Percentiles rank a stretch among this genome's conserved stretches.
Evolutionary conservation across 2,113 vertebrate species (phyloP).

Genomic region (Phalacrocorax aristotelis): DNA sequence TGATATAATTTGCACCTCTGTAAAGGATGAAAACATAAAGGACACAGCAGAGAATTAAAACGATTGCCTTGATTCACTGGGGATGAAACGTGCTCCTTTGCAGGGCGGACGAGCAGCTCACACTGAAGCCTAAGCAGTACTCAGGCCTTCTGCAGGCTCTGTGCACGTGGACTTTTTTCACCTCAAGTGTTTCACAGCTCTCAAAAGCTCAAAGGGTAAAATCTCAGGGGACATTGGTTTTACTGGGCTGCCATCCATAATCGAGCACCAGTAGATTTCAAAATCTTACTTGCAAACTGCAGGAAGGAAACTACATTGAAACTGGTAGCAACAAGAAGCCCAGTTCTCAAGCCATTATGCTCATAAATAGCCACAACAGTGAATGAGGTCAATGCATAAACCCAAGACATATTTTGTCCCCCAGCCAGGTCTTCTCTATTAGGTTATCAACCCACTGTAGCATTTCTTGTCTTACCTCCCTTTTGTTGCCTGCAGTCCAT

Average conservation of each 20-base stretch:
- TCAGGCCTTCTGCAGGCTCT: background rate
- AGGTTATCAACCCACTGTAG: background rate
- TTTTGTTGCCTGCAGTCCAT: background rate
- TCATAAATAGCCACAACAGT: background rate
- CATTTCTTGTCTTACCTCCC: background rate
- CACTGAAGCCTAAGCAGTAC: background rate
- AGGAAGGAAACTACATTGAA: background rate
- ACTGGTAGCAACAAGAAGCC: background rate
- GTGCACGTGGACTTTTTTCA: fast-evolving
- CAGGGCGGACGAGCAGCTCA: background rate
- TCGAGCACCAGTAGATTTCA: background rate
- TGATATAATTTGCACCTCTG: background rate
- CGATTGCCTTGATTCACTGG: fast-evolving
- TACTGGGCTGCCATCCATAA: background rate
- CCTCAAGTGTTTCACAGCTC: background rate
- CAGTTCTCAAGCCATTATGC: background rate
- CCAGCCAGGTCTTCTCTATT: background rate
- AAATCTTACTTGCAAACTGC: background rate
- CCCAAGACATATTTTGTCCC: background rate
- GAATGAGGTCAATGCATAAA: background rate
- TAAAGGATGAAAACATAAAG: background rate
- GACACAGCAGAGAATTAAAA: background rate
- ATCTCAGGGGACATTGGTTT: fast-evolving
- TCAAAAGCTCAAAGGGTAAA: background rate
- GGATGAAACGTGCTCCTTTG: fast-evolving